Evolutionary conservation across 1,140 invertebrate species (phyloP), one percentile per base, ranked within the genome.

Genomic region (Hylyphantes graminicola): DNA sequence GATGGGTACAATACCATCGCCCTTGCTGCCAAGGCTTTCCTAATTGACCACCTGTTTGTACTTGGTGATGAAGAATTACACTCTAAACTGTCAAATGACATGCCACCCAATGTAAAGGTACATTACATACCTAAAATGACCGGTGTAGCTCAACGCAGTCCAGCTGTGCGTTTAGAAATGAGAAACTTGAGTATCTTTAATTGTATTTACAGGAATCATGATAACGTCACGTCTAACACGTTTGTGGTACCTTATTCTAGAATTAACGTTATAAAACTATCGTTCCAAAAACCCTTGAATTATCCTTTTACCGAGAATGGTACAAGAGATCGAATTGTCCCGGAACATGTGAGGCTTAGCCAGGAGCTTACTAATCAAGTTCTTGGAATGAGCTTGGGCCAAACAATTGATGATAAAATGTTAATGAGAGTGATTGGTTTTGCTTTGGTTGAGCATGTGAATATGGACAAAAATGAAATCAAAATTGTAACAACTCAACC

Each of bases 41-140:
- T 98, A 92, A 96, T 98, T 5, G 96, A 98, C 89, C 93, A 97
- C 0, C 96, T 99, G 87, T 91, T 99, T 85, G 98, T 99, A 0
- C 88, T 99, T 67, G 98, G 99, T 89, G 97, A 99, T 90, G 97
- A 99, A 90, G 92, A 97, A 87, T 89, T 99, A 0, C 98, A 97
- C 89, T 98, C 95, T 90, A 96, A 99, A 90, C 90, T 99, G 53
- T 94, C 96, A 57, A 91, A 95, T 79, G 97, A 99, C 89, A 94
- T 99, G 92, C 97, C 97, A 0, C 92, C 93, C 54, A 96, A 96
- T 91, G 96, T 98, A 0, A 95, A 96, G 91, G 94, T 99, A n/a
- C 93, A 98, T 0, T 94, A 97, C 87, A 90, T 98, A 79, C 97
- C 97, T 2, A 99, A 99, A 91, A 98, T 96, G 90, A 97, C 97